These are phyloP conservation scores for Albula glossodonta DNA, from an alignment of 2,113 vertebrate species.

Conservation along the genomic window DNA sequence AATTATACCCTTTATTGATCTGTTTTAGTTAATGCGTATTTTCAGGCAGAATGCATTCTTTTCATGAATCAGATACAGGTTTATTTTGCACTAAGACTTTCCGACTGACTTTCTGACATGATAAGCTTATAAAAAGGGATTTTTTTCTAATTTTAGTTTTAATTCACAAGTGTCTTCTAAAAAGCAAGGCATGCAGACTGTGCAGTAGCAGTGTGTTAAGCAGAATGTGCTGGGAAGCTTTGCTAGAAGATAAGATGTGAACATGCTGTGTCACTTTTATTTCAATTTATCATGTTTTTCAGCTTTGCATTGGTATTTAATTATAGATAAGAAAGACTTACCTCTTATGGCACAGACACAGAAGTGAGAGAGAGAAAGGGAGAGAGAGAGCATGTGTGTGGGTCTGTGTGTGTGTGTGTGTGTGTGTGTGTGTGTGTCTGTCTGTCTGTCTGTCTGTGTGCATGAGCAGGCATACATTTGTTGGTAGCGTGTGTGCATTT, in stretches of 20 bases:
- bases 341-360: background rate
- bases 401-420: background rate
- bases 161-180: no score
- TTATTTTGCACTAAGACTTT: background rate
- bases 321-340: background rate
- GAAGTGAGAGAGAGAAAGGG: background rate
- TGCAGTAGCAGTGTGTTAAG: background rate
- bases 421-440: background rate
- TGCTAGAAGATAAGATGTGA: background rate
- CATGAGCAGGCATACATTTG: no score
- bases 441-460: background rate
- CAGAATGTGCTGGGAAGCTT: background rate
- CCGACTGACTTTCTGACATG: background rate
- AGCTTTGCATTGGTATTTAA: background rate
- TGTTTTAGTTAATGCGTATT: no score
- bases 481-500: background rate
- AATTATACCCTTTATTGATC: background rate
- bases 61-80: background rate
- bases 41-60: background rate
- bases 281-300: background rate
- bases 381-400: background rate
- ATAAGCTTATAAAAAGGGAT: no score
- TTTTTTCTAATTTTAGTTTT: no score
- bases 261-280: background rate
- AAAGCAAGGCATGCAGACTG: background rate